These are phyloP conservation scores for Xiphias gladius DNA, from an alignment of 2,113 vertebrate species.

Conservation along the genomic window DNA sequence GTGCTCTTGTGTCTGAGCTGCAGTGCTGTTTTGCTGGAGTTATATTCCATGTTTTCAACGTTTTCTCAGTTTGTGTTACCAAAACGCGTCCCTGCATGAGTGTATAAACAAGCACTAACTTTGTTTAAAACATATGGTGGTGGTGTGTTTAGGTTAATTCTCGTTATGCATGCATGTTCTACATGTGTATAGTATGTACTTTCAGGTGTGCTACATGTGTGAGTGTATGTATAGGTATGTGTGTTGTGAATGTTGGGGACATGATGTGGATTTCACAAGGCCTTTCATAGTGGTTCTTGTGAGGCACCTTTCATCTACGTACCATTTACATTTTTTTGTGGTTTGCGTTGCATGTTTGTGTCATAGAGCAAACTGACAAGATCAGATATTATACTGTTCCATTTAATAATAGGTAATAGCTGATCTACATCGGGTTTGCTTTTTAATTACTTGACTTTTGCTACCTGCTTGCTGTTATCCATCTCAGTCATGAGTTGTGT, in stretches of 20 bases:
- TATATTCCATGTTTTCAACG: constrained; percentile 69
- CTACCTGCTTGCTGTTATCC: constrained; percentile 35
- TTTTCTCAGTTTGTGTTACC: constrained; percentile 59
- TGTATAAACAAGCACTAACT: constrained; percentile 54
- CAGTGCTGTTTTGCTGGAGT: constrained; percentile 84
- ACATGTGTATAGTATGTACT: constrained; percentile 42
- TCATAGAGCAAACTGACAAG: constrained; percentile 14
- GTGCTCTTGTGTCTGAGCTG: constrained; percentile 77
- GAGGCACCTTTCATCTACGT: constrained; percentile 37
- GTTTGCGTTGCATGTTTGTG: constrained; percentile 68
- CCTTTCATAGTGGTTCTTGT: constrained; percentile 45
- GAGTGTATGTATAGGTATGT: constrained; percentile 9
- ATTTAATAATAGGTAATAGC: constrained; percentile 27
- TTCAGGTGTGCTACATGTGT: constrained; percentile 23
- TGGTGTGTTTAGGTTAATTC: constrained; percentile 32
- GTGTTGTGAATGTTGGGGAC: constrained; percentile 56
- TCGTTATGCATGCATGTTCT: constrained; percentile 74
- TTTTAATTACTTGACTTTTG: constrained; percentile 24
- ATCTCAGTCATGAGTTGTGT: constrained; percentile 40
- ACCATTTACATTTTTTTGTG: constrained; percentile 28
- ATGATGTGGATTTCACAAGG: constrained; percentile 69
- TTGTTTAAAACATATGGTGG: constrained; percentile 45
- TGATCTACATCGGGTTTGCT: constrained; percentile 36
- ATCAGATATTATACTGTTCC: constrained; percentile 46
- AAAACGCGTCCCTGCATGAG: constrained; percentile 73